phyloP scores from a whole-genome alignment of 1,140 invertebrate species.

The Orussus abietinus region DNA sequence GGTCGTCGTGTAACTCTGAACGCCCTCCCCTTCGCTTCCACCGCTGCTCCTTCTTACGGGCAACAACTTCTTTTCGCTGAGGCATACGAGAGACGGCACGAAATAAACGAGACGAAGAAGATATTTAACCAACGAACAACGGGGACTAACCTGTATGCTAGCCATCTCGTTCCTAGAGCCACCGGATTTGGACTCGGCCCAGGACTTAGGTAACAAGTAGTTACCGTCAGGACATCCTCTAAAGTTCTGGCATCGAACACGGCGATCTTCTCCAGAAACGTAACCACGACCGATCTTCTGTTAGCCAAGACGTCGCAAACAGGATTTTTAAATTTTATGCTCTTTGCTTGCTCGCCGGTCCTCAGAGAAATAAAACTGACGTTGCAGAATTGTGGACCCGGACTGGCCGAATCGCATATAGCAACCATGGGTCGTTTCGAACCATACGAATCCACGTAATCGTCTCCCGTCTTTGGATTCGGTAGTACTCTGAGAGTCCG shows the following conservation, averaged over 20 bases:
- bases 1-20: conserved; percentile 91
- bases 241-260: conserved; percentile 87
- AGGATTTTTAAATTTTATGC: conserved; percentile 88
- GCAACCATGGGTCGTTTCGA: conserved; percentile 82
- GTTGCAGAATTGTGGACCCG: conserved; percentile 78
- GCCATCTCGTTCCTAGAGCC: conserved; percentile 77
- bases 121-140: no score
- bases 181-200: conserved; percentile 85
- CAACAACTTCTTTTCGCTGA: conserved; percentile 78
- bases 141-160: conserved; percentile 58
- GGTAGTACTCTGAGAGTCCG: conserved; percentile 79
- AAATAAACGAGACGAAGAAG: no score
- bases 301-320: conserved; percentile 85
- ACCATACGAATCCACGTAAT: conserved; percentile 62
- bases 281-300: conserved; percentile 75
- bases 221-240: conserved; percentile 81
- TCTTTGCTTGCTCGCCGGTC: conserved; percentile 83
- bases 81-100: no score
- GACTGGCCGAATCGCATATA: conserved; percentile 77
- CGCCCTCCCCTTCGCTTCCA: conserved; percentile 70
- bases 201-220: conserved; percentile 85
- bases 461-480: conserved; percentile 62
- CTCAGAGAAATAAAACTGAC: conserved; percentile 87
- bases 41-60: conserved; percentile 81
- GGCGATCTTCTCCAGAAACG: conserved; percentile 85